Evolutionary conservation across 1,140 invertebrate species (phyloP), one percentile per base, ranked within the genome.

Genomic region (Sitophilus oryzae): DNA sequence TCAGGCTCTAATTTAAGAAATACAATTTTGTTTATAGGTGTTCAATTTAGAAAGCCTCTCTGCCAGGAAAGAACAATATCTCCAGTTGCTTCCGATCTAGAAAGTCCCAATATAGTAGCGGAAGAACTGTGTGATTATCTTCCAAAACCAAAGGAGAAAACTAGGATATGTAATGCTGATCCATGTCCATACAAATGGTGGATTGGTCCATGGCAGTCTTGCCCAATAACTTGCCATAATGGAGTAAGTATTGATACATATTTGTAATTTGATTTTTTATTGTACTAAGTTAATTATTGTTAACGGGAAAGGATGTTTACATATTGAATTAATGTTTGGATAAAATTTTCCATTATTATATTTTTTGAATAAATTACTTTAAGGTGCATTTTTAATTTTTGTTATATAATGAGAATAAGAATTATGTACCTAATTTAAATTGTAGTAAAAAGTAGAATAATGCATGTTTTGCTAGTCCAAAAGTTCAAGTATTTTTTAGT

Each of bases 191-290:
- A 83, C 0, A 82, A 82, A 62, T 89, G 87, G 87, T 88, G 85
- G 85, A 73, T 81, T 3, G 88, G 88, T 1, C 84, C 84, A 0
- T 92, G 89, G 89, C 85, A 89, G 63, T 80, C 84, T 56, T 92
- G 89, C 63, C 83, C 88, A 1, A 78, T 84, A 0, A 86, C 82
- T 1, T 91, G 88, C 64, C 82, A 82, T 3, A 45, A 44, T 19
- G 52, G 63, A 55, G 70, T 72, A 60, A 54, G 53, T 48, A 46
- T 34, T 30, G 5, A 46, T 43, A 43, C 36, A 44, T 19, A 10
- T 11, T 8, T 40, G 37, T 11, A 9, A 16, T 11, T 15, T 20
- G 21, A 40, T 10, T 42, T 53, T 25, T 22, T 5, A 21, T 16
- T 19, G 15, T 19, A 25, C 11, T 8, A 16, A 9, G 14, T 30